Base-by-base conservation (phyloP, 2,797 vertebrate species). In the Pipistrellus pipistrellus region DNA sequence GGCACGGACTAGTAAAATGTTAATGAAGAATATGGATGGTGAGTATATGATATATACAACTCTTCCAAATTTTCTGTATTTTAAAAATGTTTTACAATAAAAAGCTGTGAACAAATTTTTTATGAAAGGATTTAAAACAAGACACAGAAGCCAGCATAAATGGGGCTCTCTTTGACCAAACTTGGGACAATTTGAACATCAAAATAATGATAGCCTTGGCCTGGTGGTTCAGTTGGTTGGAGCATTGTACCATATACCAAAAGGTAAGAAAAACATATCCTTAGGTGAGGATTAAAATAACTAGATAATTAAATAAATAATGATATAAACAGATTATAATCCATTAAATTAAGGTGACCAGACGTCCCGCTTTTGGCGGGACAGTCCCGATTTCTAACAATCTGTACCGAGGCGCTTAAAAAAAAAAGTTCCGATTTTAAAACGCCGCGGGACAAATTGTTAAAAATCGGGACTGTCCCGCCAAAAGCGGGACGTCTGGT, bases 11-110 rank as follows among this genome's bases (percentile, higher is more conserved):
- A 62, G 12, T 87, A 69, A 69, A 86, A 75, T 53, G 46, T 84
- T 90, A 90, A 51, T 68, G 23, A 78, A 48, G 80, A 88, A 73
- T 73, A 68, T 87, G 35, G 53, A 44, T 66, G 15, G 35, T 76
- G 4, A 7, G 27, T 66, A 53, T 27, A 46, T 25, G 5, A 1
- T 62, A 64, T 76, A 53, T 76, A 85, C 72, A 93, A 87, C 41
- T 38, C 25, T 51, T 86, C 73, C 25, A 72, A 77, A 25, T 85
- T 20, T 73, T 92, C 48, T 93, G 0, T 83, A 91, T 64, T 48
- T 93, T 62, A 62, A 55, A 91, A 89, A 57, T 86, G n/a, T 86
- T 85, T 83, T 88, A 81, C 21, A 83, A 78, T 55, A 81, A 92
- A 92, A 87, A 88, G 46, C 51, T 51, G 18, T 23, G 30, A 76